phyloP scores from a whole-genome alignment of 2,888 invertebrate species.

The Anthophora plumipes region DNA sequence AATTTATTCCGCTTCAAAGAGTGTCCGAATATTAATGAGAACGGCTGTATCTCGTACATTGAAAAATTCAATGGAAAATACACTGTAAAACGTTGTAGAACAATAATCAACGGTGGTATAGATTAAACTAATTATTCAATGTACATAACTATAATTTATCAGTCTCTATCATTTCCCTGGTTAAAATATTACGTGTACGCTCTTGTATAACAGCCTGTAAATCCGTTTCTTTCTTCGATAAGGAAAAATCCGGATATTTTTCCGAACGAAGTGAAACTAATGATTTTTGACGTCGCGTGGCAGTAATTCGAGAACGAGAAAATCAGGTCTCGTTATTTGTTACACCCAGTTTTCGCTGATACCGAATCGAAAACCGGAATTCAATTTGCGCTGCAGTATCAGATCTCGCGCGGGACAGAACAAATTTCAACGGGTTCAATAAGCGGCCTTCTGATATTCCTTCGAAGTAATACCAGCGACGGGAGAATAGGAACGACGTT shows the following conservation, averaged over 20 bases:
- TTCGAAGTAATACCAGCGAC: slow-evolving; percentile 11
- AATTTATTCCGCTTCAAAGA: no score
- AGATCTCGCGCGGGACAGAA: slow-evolving; percentile 32
- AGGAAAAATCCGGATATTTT: not conserved
- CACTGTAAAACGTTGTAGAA: no score
- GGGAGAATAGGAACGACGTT: slow-evolving; percentile 15
- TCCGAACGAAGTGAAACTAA: not conserved
- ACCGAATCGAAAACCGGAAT: slow-evolving; percentile 51
- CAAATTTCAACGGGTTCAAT: slow-evolving; percentile 50
- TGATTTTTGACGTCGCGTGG: not conserved
- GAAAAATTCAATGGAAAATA: no score
- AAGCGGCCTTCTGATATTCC: slow-evolving; percentile 43
- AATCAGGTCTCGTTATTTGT: slow-evolving; percentile 34
- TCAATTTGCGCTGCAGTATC: slow-evolving; percentile 54
- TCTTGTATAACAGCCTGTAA: not conserved
- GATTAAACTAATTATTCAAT: no score
- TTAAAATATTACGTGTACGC: no score
- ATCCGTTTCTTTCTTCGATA: not conserved
- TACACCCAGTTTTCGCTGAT: slow-evolving; percentile 39
- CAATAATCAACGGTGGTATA: no score
- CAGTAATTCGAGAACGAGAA: slow-evolving; percentile 22
- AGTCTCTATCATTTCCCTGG: no score
- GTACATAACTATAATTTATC: no score
- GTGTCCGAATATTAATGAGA: no score
- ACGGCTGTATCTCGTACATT: no score